Base-by-base conservation (phyloP, 2,113 vertebrate species). In the Limnothrissa miodon region DNA sequence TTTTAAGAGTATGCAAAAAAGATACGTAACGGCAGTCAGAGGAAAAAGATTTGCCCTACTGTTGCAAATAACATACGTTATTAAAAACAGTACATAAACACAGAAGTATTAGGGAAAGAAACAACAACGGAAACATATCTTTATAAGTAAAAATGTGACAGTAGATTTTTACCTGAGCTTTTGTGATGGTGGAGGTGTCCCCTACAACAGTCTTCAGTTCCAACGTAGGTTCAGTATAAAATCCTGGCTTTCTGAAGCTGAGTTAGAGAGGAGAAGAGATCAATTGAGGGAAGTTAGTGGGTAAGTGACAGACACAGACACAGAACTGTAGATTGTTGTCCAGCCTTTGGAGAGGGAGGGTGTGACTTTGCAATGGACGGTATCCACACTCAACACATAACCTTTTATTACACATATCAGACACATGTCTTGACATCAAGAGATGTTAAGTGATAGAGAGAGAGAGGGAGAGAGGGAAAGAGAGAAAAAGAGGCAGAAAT, bases 371-470 rank as follows among this genome's bases (percentile, higher is more conserved):
- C 59, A 66, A 66, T 25, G 3, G 1, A 66, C 59, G 13, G 29
- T 25, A 66, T 66, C 25, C 59, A 66, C 25, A 66, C 59, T 66
- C 59, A 66, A 66, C 59, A 66, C 59, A 66, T 66, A 66, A 66
- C 33, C 29, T 66, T 33, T 66, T 66, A 66, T 25, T 11, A 66
- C 59, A 33, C 59, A 66, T 66, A 66, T 66, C 59, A 29, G 59
- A 66, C 59, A 66, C 59, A 66, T 66, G 10, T 66, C 59, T 66
- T 66, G 25, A 66, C 59, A 66, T 66, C 59, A 66, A 33, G n/a
- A 66, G 25, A 29, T 66, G 59, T 29, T 10, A 15, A 33, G 59
- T 8, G 7, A 66, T 2, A 66, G 8, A 66, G 59, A 9, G 8
- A 29, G 25, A 9, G 29, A 33, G 25, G 33, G 25, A 66, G 59